phyloP scores from a whole-genome alignment of 2,797 vertebrate genomes.

The Falco novaeseelandiae region DNA sequence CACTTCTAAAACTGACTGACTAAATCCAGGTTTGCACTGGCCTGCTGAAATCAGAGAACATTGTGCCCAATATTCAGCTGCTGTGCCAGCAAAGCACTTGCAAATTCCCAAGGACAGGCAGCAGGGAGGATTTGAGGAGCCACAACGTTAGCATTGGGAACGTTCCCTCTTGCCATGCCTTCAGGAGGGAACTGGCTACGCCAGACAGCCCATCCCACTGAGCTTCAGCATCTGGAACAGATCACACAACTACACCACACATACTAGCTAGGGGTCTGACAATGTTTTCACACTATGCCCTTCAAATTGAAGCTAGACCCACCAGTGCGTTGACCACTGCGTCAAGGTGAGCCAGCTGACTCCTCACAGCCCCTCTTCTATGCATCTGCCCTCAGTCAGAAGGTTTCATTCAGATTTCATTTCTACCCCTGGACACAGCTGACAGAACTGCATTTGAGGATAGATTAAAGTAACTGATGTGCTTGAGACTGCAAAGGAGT shows the following conservation, averaged over 20 bases:
- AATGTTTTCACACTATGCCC: background rate
- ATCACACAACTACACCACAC: background rate
- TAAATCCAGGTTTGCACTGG: background rate
- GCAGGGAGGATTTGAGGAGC: background rate
- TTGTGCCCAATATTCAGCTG: background rate
- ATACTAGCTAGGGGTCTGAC: background rate
- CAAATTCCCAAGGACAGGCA: background rate
- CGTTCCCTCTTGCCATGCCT: background rate
- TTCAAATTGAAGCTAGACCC: background rate
- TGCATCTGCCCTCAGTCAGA: background rate
- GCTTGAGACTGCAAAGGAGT: background rate
- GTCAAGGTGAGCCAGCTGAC: background rate
- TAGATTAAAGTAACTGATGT: background rate
- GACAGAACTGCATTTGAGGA: background rate
- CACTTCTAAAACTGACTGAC: background rate
- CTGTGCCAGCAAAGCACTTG: background rate
- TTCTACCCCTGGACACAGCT: fast-evolving
- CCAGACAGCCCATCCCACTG: fast-evolving
- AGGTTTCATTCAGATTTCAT: background rate
- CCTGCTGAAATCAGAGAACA: background rate
- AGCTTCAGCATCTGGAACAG: background rate
- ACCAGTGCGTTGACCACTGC: background rate
- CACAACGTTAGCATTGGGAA: background rate
- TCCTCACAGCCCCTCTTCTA: background rate
- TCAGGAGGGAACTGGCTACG: background rate